Base-by-base conservation (phyloP, 1,140 invertebrate species). In the Aphaenogaster rudis region DNA sequence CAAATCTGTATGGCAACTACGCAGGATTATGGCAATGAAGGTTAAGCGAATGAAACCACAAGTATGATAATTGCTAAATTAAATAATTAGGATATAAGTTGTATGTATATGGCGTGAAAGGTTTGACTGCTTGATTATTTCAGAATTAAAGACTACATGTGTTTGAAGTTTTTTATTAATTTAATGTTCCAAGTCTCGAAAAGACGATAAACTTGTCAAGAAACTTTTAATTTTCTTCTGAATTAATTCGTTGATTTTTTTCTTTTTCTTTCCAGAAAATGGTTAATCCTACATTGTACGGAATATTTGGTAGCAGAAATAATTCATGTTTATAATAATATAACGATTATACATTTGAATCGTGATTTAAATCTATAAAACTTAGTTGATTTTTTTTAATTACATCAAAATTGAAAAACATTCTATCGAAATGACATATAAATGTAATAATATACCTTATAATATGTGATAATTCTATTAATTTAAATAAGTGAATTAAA, bases 1-100 rank as follows among this genome's bases (percentile, higher is more conserved):
- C 98, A 52, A 98, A 98, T 87, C 95, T 99, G 15, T 98, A 98
- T 91, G 99, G 99, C 72, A 95, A 95, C 88, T 98, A 98, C 94
- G 97, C 97, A 89, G 97, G 96, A 78, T 93, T 98, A 59, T 98
- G 97, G 97, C 96, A 97, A 93, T 97, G 95, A 96, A 91, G 21
- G 15, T 86, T 89, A 88, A 81, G 28, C 17, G 2, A 84, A 54
- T 66, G n/a, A 84, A 84, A 74, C 36, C 66, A 59, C 42, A 69
- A 86, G 61, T 82, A 80, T 3, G 45, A 78, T 61, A 80, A 88
- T 91, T 86, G 57, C 33, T 88, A 89, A 91, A 64, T 91, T 69
- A 89, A 76, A 74, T 11, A 36, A 64, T 63, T 88, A 86, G 42
- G 6, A 45, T 21, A 80, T 90, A 88, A 90, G 42, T 90, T 86